These are phyloP conservation scores for Zingel zingel DNA, from an alignment of 2,113 vertebrate species.

Conservation along the genomic window DNA sequence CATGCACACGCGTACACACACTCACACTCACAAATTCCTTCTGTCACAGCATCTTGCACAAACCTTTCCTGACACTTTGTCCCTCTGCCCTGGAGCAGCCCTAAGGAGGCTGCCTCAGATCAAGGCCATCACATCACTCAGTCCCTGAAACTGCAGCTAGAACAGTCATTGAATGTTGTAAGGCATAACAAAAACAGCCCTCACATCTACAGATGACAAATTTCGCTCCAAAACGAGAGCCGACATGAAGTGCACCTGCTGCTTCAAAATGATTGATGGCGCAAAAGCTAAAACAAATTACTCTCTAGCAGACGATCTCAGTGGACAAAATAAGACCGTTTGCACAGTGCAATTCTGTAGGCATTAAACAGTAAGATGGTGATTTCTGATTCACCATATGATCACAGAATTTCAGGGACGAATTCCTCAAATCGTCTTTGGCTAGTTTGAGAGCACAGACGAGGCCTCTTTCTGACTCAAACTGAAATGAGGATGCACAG, in stretches of 20 bases:
- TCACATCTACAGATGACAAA: constrained; percentile 26
- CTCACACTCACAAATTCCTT: constrained; percentile 29
- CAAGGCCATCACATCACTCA: constrained; percentile 51
- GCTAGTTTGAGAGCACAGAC: constrained; percentile 54
- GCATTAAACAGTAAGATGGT: neutral
- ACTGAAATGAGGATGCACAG: constrained; percentile 60
- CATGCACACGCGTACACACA: neutral
- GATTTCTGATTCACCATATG: constrained; percentile 14
- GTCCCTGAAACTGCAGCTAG: constrained; percentile 39
- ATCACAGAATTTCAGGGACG: constrained; percentile 21
- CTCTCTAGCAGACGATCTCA: constrained; percentile 3
- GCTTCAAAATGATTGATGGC: constrained; percentile 37
- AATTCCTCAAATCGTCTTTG: constrained; percentile 56
- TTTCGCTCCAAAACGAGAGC: constrained; percentile 7
- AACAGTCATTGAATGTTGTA: constrained; percentile 31
- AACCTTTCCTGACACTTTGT: constrained; percentile 72
- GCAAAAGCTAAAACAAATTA: constrained; percentile 27
- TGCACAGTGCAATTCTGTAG: neutral
- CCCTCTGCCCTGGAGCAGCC: constrained; percentile 72
- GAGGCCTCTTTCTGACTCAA: constrained; percentile 54
- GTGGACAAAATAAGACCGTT: neutral
- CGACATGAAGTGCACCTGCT: constrained; percentile 49
- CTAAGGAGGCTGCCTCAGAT: constrained; percentile 63
- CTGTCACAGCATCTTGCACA: constrained; percentile 56
- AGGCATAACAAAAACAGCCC: constrained; percentile 16